Conservation (phyloP, 2,888 invertebrate genomes). For the Eremobia ochroleuca region DNA sequence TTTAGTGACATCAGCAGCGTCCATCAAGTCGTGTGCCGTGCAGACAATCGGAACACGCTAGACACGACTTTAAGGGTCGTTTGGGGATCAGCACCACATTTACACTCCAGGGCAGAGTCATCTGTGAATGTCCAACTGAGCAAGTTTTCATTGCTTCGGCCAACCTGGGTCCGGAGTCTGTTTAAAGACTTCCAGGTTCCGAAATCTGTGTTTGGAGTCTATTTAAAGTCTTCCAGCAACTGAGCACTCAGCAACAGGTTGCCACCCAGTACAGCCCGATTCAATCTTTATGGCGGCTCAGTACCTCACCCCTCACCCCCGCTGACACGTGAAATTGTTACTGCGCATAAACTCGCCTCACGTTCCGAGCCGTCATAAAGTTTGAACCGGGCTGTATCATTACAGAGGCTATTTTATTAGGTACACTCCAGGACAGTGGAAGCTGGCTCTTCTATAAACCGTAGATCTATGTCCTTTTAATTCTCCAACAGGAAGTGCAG, state of each 20-base stretch:
- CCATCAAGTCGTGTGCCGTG: not conserved
- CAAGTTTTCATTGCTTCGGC: not conserved
- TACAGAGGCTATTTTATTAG: too few relatives aligned
- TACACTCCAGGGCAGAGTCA: not conserved
- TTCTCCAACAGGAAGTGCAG: conserved; percentile 33
- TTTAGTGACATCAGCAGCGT: not conserved
- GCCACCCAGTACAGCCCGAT: too few relatives aligned
- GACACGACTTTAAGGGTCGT: not conserved
- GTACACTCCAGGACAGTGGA: not conserved
- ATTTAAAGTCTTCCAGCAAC: not conserved
- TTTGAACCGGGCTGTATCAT: not conserved
- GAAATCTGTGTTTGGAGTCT: not conserved
- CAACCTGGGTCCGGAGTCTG: not conserved
- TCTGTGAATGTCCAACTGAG: not conserved
- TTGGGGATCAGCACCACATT: not conserved
- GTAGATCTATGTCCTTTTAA: not conserved
- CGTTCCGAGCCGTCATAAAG: too few relatives aligned
- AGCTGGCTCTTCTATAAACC: not conserved
- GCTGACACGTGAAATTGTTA: too few relatives aligned
- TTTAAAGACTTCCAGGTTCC: not conserved
- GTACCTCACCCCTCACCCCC: too few relatives aligned
- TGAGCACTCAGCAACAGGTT: not conserved
- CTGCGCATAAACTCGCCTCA: too few relatives aligned
- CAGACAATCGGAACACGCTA: not conserved
- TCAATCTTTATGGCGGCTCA: too few relatives aligned